Evolutionary conservation across 2,888 invertebrate genomes (phyloP), one percentile per base, ranked within the genome.

Genomic region (Epsilonema sp.): DNA sequence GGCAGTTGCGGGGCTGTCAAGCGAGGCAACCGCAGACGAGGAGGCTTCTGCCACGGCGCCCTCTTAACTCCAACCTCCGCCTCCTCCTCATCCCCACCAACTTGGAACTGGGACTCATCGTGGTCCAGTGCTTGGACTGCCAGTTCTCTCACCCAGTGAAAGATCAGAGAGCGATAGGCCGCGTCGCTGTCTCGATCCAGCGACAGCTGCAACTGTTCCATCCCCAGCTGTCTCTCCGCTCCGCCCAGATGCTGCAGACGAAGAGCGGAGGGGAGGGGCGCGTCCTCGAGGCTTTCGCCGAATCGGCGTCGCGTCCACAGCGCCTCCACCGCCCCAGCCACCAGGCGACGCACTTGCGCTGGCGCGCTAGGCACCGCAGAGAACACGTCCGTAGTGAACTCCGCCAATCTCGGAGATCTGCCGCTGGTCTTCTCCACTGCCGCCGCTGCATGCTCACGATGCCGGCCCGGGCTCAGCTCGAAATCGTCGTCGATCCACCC

Each of bases 401-500:
- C 26, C 22, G n/a, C 39, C 39, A 39, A n/a, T 31, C 16, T 31
- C 11, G 31, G 31, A 31, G 31, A 31, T 16, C 8, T 13, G 31
- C 11, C 11, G 11, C 11, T 31, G 31, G 31, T 16, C 31, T 31
- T 16, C 16, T 16, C 11, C 31, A 39, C n/a, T 20, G 39, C 5
- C 20, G 39, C 39, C 8, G 20, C 39, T 5, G 13, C 8, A 16
- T 11, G 31, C 8, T 8, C 8, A 8, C 8, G 31, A 31, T 8
- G 31, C 8, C 31, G 31, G 8, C 5, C 5, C n/a, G n/a, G 39
- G 39, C 39, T 42, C 19, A 44, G 25, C 11, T 26, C 44, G 21
- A 44, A 44, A 44, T 44, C 44, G 31, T 44, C 44, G 36, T 44
- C 36, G 26, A 44, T 44, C 44, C 44, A 44, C 19, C 26, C 13